Evolutionary conservation across 2,113 vertebrate genomes (phyloP), one percentile per base, ranked within the genome.

Genomic region (Lontra canadensis): DNA sequence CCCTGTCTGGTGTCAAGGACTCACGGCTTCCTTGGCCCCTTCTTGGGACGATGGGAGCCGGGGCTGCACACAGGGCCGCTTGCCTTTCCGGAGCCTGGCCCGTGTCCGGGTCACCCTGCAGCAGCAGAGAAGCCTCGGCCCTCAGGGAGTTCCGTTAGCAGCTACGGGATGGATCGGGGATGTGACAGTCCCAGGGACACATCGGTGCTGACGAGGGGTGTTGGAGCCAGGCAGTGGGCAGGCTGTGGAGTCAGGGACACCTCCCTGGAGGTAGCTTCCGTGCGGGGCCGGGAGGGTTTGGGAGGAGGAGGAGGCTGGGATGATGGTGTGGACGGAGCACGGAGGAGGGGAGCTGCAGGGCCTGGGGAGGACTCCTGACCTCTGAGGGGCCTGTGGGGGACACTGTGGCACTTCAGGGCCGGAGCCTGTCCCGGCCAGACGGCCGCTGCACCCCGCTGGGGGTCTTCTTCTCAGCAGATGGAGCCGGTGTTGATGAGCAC

Each of bases 301-400:
- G 36, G 10, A 13, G 21, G 29, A 34, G 63, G 71, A 25, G 71
- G 23, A 13, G 21, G 21, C 36, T 73, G 71, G 69, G 36, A 3
- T 12, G 21, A 4, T 25, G 36, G 23, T 14, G 11, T 42, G 36
- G 21, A 73, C 1, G 1, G 18, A 23, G 9, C 4, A 4, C 0
- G n/a, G 67, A 71, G 69, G 69, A 11, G 20, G 69, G 69, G n/a
- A 4, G n/a, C n/a, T 4, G n/a, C n/a, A 21, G n/a, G n/a, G 9
- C n/a, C 67, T 71, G 69, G 18, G 34, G 69, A 71, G n/a, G 69
- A 9, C 69, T 13, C 71, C 21, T 34, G 69, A 25, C 21, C 36
- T 13, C 36, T 0, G 36, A 73, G 36, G 71, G 71, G 36, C 71
- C 23, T 42, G 71, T 39, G 2, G 36, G 71, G 71, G 36, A 73